Conservation (phyloP, 2,797 vertebrate species). For the Myotis daubentonii region DNA sequence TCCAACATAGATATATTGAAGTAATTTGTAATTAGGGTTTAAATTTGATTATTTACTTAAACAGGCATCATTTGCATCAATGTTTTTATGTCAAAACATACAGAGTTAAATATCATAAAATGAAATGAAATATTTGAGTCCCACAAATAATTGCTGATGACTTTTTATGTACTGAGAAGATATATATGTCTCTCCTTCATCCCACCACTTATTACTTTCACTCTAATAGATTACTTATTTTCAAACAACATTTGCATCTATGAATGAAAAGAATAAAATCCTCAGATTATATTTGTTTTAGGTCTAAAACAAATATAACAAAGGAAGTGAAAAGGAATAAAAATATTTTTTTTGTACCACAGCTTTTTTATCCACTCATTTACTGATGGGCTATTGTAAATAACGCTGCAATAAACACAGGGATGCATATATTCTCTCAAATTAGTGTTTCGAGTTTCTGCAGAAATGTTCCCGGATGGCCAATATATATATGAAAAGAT, state of each 20-base stretch:
- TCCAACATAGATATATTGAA: neutral
- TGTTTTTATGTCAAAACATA: neutral
- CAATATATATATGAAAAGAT: neutral
- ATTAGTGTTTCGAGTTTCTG: neutral
- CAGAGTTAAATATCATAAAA: neutral
- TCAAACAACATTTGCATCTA: neutral
- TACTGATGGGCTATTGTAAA: neutral
- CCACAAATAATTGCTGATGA: neutral
- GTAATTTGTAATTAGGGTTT: neutral
- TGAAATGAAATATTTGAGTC: neutral
- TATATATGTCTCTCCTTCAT: neutral
- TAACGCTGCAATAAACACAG: neutral
- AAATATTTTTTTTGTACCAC: neutral
- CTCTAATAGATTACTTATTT: neutral
- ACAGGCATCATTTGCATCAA: neutral
- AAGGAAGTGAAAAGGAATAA: neutral
- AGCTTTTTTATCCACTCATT: neutral
- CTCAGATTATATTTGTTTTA: no score
- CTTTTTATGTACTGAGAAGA: neutral
- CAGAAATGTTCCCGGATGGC: neutral
- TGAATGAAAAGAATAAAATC: neutral
- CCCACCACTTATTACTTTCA: neutral
- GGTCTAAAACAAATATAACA: neutral
- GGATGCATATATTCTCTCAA: neutral
- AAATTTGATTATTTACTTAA: neutral